Percentiles rank a stretch among this genome's conserved stretches.
These are phyloP conservation scores for Choloepus didactylus DNA, from an alignment of 2,797 vertebrate species.

Conservation along the genomic window DNA sequence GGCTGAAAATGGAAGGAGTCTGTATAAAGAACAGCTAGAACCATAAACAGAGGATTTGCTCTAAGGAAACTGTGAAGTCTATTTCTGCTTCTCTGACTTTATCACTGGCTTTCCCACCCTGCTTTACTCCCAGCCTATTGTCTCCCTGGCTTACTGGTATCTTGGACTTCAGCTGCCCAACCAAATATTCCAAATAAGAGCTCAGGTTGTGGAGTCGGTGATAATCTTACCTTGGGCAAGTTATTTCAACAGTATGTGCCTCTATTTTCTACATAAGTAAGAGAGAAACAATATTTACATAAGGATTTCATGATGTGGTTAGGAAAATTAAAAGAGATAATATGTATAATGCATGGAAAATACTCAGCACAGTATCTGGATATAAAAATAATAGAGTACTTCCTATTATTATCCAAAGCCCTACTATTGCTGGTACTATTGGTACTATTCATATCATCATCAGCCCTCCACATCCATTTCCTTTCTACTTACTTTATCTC, in stretches of 20 bases:
- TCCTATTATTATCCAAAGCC: slow-evolving; percentile 19
- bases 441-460: neutral
- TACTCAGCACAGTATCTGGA: neutral
- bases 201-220: neutral
- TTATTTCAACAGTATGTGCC: slow-evolving; percentile 18
- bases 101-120: neutral
- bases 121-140: neutral
- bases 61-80: neutral
- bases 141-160: neutral
- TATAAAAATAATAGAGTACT: slow-evolving; percentile 43
- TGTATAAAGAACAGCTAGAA: slow-evolving; percentile 8
- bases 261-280: slow-evolving; percentile 37
- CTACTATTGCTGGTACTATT: neutral
- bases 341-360: neutral
- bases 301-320: slow-evolving; percentile 12
- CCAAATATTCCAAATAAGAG: neutral
- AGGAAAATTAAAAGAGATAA: slow-evolving; percentile 61
- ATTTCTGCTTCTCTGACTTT: slow-evolving; percentile 32
- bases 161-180: slow-evolving; percentile 40
- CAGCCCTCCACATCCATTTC: neutral
- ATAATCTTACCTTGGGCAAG: slow-evolving; percentile 24
- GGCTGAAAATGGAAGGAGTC: neutral
- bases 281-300: neutral
- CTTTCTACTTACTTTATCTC: neutral
- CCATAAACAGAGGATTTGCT: neutral